A percentile compares a stretch with the other conserved stretches of the same genome.
Conservation (phyloP, 1,140 invertebrate species). For the Grapholita molesta region DNA sequence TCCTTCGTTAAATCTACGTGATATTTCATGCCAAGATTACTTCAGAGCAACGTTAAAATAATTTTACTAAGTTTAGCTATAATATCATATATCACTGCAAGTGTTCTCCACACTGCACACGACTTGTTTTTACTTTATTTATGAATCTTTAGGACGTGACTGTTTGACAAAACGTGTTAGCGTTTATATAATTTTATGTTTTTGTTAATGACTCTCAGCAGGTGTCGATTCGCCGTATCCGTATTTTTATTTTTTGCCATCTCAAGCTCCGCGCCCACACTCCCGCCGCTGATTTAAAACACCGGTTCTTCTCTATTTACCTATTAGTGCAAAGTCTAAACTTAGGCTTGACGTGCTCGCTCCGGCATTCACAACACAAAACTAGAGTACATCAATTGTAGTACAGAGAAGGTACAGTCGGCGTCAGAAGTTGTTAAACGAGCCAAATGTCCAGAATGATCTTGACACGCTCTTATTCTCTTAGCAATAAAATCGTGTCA, state of each 20-base stretch:
- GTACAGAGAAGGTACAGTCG: too few species aligned
- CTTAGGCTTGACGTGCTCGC: background rate
- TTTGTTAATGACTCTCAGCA: background rate
- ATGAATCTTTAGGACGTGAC: background rate
- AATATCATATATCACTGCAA: background rate
- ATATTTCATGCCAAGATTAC: background rate
- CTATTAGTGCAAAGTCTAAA: constrained; percentile 10
- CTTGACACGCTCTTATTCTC: too few species aligned
- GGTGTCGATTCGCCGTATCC: background rate
- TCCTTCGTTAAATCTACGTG: background rate
- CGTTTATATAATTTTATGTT: background rate
- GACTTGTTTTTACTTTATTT: background rate
- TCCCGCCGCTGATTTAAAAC: constrained; percentile 1
- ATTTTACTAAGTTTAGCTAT: background rate
- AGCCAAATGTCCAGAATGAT: too few species aligned
- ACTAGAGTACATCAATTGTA: background rate
- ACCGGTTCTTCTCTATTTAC: constrained; percentile 15
- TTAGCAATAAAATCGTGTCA: too few species aligned
- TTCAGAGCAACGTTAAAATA: background rate
- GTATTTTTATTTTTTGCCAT: constrained; percentile 8
- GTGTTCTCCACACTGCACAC: background rate
- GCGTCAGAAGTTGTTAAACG: too few species aligned
- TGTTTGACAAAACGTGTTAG: background rate
- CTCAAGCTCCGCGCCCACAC: constrained; percentile 1
- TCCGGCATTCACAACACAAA: background rate